Conservation (phyloP, 2,888 invertebrate genomes). For the Eupeodes latifasciatus region DNA sequence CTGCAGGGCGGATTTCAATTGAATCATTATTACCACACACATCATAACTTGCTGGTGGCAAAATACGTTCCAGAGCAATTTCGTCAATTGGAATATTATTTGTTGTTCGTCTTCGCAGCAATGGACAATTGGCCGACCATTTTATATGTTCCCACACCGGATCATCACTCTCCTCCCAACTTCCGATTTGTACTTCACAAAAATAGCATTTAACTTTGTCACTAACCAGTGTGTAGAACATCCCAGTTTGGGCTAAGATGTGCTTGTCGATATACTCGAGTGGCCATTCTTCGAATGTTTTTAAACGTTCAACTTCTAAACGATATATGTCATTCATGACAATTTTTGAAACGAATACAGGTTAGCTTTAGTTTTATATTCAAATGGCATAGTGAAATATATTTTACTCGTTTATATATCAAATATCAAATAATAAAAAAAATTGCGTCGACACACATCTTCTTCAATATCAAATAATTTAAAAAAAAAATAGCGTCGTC, state of each 20-base stretch:
- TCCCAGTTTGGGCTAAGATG: conserved; percentile 91
- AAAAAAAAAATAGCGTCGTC: too few species aligned
- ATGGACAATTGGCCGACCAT: conserved; percentile 92
- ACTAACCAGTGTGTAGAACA: conserved; percentile 90
- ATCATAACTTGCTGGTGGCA: conserved; percentile 84
- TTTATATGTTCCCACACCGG: conserved; percentile 91
- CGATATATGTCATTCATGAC: conserved; percentile 84
- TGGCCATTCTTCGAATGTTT: conserved; percentile 89
- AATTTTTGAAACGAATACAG: conserved; percentile 63
- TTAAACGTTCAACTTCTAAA: conserved; percentile 87
- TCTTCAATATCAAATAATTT: too few species aligned
- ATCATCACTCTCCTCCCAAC: conserved; percentile 92
- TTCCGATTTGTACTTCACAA: conserved; percentile 91
- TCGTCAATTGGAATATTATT: conserved; percentile 87
- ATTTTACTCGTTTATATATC: too few species aligned
- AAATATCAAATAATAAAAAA: too few species aligned
- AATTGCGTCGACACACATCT: too few species aligned
- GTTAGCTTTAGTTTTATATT: conserved; percentile 79
- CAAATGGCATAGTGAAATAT: too few species aligned
- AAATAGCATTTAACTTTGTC: conserved; percentile 93
- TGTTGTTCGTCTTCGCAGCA: conserved; percentile 87
- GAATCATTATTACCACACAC: conserved; percentile 84
- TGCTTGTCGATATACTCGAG: conserved; percentile 84
- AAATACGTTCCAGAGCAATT: conserved; percentile 80
- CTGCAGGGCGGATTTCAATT: conserved; percentile 81